Evolutionary conservation across 92 coral and sea anemone species (phyloP), one percentile per base, ranked within the genome.

Genomic region (Epizoanthus stellaris): DNA sequence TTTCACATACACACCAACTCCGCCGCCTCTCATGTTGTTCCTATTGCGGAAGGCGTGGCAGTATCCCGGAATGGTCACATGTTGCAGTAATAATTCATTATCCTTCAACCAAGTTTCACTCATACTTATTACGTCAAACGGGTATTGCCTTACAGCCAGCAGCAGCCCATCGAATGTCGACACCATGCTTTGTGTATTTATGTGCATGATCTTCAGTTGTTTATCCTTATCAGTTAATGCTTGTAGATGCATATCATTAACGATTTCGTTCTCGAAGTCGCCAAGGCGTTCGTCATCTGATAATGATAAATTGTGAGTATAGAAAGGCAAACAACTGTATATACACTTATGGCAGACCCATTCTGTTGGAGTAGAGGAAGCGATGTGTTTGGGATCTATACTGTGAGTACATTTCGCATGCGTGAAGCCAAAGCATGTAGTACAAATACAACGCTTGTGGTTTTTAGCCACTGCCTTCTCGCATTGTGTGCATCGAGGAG

Each of bases 71-170:
- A 74, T 84, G 45, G 76, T 74, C 58, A 84, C 70, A 23, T 73
- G 73, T 34, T 85, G 81, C 20, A 85, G 82, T 61, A 74, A 43
- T n/a, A 60, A 42, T 3, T 39, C 25, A 43, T 84, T 73, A 23
- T 73, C 9, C 39, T 70, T 82, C n/a, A 70, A 36, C 80, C 70
- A 82, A 4, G 87, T 82, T 76, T 68, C 77, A 43, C 77, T 81
- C 85, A 65, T 81, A 34, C 85, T 75, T 58, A 80, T n/a, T 16
- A 60, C 84, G 21, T 42, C 73, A 23, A 80, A 62, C 7, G 12
- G 56, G 53, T 60, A 80, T 23, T 59, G 30, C 57, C 54, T 80
- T 49, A 34, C 1, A 8, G 72, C 38, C 73, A 62, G 14, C 6
- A 20, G 57, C 84, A 79, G 36, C 7, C 58, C 84, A 79, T 79